Evolutionary conservation across 1,140 invertebrate species (phyloP).

Genomic region (Drosophila teissieri): DNA sequence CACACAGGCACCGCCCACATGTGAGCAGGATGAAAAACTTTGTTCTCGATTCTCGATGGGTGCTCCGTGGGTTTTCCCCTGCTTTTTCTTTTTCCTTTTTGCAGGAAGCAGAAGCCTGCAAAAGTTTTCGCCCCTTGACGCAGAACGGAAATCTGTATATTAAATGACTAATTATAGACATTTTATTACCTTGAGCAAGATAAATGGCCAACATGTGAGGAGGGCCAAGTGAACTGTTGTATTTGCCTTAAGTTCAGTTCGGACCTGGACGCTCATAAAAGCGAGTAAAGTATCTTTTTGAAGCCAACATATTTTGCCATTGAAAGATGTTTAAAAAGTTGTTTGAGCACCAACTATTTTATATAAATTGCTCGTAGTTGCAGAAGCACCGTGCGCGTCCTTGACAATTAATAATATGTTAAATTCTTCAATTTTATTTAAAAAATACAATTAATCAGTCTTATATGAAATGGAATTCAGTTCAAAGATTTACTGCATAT

Average conservation of each 20-base stretch:
- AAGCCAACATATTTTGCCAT: no score
- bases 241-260: conserved; percentile 14
- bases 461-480: not conserved
- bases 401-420: no score
- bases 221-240: conserved; percentile 43
- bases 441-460: not conserved
- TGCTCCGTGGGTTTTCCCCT: conserved; percentile 24
- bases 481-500: not conserved
- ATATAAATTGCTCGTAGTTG: no score
- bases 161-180: conserved; percentile 84
- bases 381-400: no score
- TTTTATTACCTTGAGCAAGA: conserved; percentile 83
- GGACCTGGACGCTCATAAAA: not conserved
- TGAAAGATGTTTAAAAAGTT: no score
- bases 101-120: conserved; percentile 43
- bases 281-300: no score
- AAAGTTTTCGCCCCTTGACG: conserved; percentile 81
- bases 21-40: conserved; percentile 54
- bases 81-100: conserved; percentile 33
- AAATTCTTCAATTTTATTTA: no score
- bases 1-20: conserved; percentile 23
- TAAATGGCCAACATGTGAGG: conserved; percentile 68
- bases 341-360: no score
- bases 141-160: conserved; percentile 83
- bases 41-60: conserved; percentile 50